A percentile compares a stretch with the other conserved stretches of the same genome.
These are phyloP conservation scores for Operophtera brumata DNA, from an alignment of 2,888 invertebrate species.

Conservation along the genomic window DNA sequence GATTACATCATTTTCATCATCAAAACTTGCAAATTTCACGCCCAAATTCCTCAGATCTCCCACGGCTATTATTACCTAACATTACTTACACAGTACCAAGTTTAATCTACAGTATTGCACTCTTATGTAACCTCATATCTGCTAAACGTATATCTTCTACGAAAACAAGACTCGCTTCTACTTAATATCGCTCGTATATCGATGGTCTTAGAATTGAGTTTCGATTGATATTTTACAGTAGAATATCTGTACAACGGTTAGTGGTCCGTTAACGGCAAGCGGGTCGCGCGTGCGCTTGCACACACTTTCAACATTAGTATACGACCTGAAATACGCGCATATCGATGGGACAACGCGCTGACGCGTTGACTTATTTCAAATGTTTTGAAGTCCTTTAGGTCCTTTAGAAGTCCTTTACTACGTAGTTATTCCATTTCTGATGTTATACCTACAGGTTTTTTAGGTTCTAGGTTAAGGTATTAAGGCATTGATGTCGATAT, in stretches of 20 bases:
- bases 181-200: background rate
- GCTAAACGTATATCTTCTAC: background rate
- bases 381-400: background rate
- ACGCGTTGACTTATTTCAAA: background rate
- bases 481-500: too few relatives aligned
- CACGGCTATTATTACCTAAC: constrained; percentile 15
- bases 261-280: constrained; percentile 55
- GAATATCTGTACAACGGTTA: constrained; percentile 31
- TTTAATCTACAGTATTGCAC: constrained; percentile 9
- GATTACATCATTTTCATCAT: constrained; percentile 8
- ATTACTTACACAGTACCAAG: background rate
- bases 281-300: constrained; percentile 66
- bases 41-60: constrained; percentile 13
- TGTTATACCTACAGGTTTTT: too few relatives aligned
- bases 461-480: too few relatives aligned
- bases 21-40: constrained; percentile 7
- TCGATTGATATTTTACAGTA: constrained; percentile 4
- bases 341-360: background rate
- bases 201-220: constrained; percentile 3
- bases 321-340: constrained; percentile 51
- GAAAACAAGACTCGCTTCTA: background rate
- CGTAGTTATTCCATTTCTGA: too few relatives aligned
- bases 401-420: too few relatives aligned
- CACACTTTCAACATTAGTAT: constrained; percentile 59
- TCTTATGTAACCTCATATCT: constrained; percentile 17